phyloP scores from a whole-genome alignment of 2,113 vertebrate genomes.

The Aramus guarauna region DNA sequence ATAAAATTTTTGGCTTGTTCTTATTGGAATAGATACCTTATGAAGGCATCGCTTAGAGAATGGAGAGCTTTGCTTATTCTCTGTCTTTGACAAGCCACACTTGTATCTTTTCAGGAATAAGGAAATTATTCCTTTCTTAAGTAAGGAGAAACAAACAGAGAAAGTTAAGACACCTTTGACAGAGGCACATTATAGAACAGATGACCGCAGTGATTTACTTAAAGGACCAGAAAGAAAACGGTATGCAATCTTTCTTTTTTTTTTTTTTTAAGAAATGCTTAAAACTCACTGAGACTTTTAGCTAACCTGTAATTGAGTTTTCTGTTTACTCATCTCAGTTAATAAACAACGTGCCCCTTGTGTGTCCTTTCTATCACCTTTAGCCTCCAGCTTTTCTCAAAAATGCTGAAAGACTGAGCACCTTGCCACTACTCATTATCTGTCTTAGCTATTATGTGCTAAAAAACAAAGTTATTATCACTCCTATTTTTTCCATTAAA shows the following conservation, averaged over 20 bases:
- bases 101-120: not conserved
- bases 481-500: not conserved
- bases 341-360: not conserved
- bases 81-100: not conserved
- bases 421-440: not conserved
- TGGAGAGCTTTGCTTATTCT: not conserved
- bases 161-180: not conserved
- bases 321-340: not conserved
- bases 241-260: not conserved
- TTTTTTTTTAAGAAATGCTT: not conserved
- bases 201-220: not conserved
- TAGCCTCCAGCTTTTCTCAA: not conserved
- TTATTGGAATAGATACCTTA: not conserved
- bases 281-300: not conserved
- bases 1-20: not conserved
- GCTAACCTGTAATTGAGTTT: not conserved
- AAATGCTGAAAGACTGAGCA: not conserved
- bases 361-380: not conserved
- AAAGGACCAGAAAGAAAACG: not conserved
- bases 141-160: not conserved
- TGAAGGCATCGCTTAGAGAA: not conserved
- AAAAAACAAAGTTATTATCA: not conserved
- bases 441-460: not conserved
- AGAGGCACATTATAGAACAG: not conserved
- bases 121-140: not conserved